Evolutionary conservation across 2,888 invertebrate species (phyloP).

Genomic region (Hypena proboscidalis): DNA sequence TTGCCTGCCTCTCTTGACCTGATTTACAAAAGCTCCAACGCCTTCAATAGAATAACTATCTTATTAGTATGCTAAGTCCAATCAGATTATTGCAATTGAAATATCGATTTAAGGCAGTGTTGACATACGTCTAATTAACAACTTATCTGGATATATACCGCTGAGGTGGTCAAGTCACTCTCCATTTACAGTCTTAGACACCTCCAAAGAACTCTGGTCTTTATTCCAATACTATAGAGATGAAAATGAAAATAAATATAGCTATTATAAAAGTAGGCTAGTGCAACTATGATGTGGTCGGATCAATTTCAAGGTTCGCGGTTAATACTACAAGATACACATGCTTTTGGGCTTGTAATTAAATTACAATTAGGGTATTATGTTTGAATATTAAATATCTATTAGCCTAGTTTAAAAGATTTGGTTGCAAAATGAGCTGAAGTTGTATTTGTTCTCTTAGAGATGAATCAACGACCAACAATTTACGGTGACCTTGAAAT

Average conservation of each 20-base stretch:
- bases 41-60: too few relatives aligned
- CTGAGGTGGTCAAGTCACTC: conserved; percentile 39
- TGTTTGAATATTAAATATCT: not conserved
- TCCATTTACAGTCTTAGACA: conserved; percentile 13
- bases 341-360: conserved; percentile 54
- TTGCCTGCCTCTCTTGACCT: too few relatives aligned
- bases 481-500: too few relatives aligned
- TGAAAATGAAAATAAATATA: conserved; percentile 47
- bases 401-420: not conserved
- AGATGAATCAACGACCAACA: too few relatives aligned
- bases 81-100: conserved; percentile 28
- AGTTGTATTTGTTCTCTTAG: too few relatives aligned
- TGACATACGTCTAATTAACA: conserved; percentile 56
- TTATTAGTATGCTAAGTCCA: conserved; percentile 19
- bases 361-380: conserved; percentile 25
- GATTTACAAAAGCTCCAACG: too few relatives aligned
- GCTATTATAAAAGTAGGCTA: conserved; percentile 63
- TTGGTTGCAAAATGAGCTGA: too few relatives aligned
- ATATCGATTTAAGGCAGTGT: conserved; percentile 45
- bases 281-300: conserved; percentile 72
- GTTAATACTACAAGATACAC: conserved; percentile 51
- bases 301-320: conserved; percentile 79
- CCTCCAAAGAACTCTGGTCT: conserved; percentile 23
- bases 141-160: conserved; percentile 42
- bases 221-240: conserved; percentile 24